Evolutionary conservation across 2,888 invertebrate genomes (phyloP).

Genomic region (Patella ulyssiponensis): DNA sequence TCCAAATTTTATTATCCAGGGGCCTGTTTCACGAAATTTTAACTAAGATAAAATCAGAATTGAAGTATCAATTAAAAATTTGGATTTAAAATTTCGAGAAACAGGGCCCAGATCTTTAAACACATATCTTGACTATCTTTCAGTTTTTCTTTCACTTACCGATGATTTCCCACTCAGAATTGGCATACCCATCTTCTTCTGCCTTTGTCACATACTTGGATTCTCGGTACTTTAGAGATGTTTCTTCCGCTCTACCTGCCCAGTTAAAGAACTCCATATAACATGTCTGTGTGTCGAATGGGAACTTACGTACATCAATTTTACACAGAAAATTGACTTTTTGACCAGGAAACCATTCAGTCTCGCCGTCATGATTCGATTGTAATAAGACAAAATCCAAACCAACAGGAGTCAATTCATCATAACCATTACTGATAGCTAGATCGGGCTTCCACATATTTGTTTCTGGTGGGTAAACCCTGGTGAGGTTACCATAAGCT

Average conservation of each 20-base stretch:
- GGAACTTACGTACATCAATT: background rate
- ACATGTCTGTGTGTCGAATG: background rate
- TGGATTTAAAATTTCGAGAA: too few species aligned
- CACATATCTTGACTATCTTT: too few species aligned
- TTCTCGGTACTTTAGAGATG: background rate
- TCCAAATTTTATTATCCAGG: too few species aligned
- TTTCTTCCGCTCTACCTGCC: background rate
- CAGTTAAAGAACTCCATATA: background rate
- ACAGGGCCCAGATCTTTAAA: too few species aligned
- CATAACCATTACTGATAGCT: background rate
- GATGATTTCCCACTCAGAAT: constrained; percentile 7
- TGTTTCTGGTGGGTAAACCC: background rate
- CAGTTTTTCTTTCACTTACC: background rate
- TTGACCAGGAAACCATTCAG: background rate
- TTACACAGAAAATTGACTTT: background rate
- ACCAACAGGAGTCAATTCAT: background rate
- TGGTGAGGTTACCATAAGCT: background rate
- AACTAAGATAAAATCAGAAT: too few species aligned
- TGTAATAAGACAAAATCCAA: background rate
- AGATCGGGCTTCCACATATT: background rate
- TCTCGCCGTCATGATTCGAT: background rate
- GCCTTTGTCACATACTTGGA: too few species aligned
- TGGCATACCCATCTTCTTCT: background rate
- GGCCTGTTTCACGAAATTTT: too few species aligned
- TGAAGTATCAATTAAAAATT: too few species aligned